phyloP scores from a whole-genome alignment of 2,113 vertebrate species.

The Callorhinus ursinus region DNA sequence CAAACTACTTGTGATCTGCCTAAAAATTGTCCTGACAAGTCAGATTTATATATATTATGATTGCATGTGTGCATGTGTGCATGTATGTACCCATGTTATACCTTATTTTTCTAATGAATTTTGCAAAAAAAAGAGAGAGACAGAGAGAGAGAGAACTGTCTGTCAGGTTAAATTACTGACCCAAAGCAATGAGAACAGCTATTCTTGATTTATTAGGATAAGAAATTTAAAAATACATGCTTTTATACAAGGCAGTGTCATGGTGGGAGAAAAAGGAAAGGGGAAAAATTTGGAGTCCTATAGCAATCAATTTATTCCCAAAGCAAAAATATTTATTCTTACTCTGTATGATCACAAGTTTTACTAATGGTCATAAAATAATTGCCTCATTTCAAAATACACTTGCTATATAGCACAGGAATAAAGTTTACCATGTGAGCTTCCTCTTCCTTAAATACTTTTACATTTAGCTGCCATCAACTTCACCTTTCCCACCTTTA shows the following conservation, averaged over 20 bases:
- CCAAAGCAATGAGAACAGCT: not conserved
- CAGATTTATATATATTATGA: not conserved
- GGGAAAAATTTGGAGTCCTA: not conserved
- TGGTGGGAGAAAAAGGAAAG: not conserved
- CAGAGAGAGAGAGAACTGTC: not conserved
- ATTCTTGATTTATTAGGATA: not conserved
- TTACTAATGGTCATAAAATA: slow-evolving; percentile 57
- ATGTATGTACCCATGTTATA: not conserved
- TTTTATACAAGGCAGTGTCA: not conserved
- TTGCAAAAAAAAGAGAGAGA: not conserved
- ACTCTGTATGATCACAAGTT: slow-evolving; percentile 25
- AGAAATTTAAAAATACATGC: not conserved
- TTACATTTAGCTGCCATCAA: not conserved
- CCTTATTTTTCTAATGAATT: slow-evolving; percentile 9
- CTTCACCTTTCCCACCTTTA: slow-evolving; percentile 47
- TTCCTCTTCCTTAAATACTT: slow-evolving; percentile 38
- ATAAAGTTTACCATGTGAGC: not conserved
- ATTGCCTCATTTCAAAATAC: slow-evolving; percentile 42
- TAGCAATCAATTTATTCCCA: slow-evolving; percentile 13
- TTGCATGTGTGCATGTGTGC: not conserved
- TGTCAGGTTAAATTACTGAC: not conserved
- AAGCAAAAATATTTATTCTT: slow-evolving; percentile 44
- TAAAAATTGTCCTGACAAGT: not conserved
- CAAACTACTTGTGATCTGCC: not conserved
- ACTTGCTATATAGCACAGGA: not conserved